Percentiles rank a stretch among this genome's conserved stretches.
Evolutionary conservation across 2,797 vertebrate species (phyloP).

Genomic region (Sparus aurata): DNA sequence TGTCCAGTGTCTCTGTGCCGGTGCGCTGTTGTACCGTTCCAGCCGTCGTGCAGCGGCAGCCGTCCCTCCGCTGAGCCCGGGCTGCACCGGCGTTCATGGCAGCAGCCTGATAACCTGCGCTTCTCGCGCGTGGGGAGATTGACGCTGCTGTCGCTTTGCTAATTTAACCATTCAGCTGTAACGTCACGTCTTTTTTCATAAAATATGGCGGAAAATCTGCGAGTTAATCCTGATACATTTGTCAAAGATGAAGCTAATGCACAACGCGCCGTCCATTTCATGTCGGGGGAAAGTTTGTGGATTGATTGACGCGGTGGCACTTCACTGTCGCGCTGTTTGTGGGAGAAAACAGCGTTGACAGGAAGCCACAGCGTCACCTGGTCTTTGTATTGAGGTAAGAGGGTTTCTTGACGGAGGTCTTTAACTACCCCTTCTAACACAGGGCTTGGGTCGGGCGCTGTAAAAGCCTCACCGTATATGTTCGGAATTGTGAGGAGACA

Average conservation of each 20-base stretch:
- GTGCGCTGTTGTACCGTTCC: background rate
- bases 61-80: too few relatives aligned
- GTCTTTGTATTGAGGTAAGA: background rate
- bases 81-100: conserved; percentile 26
- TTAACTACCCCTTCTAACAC: background rate
- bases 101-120: conserved; percentile 5
- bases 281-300: conserved; percentile 38
- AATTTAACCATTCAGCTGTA: background rate
- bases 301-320: background rate
- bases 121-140: conserved; percentile 31
- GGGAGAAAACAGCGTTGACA: background rate
- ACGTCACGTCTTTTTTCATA: background rate
- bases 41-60: background rate
- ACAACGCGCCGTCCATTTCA: background rate
- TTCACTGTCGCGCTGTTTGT: background rate
- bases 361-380: background rate
- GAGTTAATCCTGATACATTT: background rate
- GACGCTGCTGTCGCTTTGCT: conserved; percentile 1
- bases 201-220: background rate
- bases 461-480: background rate
- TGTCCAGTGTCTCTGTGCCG: too few relatives aligned
- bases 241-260: background rate
- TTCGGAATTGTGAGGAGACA: conserved; percentile 4
- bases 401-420: background rate
- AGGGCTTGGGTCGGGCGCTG: background rate